Evolutionary conservation across 2,113 vertebrate genomes (phyloP).

Genomic region (Hippocampus abdominalis): DNA sequence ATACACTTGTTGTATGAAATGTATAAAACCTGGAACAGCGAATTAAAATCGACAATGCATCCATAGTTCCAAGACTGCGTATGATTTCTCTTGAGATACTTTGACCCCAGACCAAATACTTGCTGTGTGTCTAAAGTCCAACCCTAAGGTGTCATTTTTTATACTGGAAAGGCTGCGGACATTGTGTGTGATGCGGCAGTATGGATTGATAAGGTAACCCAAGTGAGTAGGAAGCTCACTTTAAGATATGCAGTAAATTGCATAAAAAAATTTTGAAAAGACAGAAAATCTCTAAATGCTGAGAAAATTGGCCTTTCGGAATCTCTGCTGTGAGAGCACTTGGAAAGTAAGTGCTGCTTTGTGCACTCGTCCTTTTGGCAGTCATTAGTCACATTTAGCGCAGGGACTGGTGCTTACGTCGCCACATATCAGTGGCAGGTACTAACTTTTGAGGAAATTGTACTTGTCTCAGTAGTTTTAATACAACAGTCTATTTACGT

Average conservation of each 20-base stretch:
- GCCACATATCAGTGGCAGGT: too few relatives aligned
- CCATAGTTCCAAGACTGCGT: not conserved
- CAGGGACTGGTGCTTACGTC: too few relatives aligned
- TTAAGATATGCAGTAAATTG: not conserved
- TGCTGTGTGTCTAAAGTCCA: not conserved
- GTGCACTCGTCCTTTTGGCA: not conserved
- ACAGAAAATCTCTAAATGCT: not conserved
- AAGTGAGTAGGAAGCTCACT: not conserved
- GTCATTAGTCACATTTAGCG: not conserved
- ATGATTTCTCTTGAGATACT: not conserved
- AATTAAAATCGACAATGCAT: not conserved
- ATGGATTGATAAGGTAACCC: not conserved
- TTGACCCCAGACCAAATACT: not conserved
- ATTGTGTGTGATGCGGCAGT: not conserved
- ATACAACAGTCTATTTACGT: too few relatives aligned
- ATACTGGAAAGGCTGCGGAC: not conserved
- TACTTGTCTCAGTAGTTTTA: too few relatives aligned
- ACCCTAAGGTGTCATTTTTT: not conserved
- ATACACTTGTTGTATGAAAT: not conserved
- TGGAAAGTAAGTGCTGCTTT: not conserved
- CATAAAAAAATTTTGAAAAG: not conserved
- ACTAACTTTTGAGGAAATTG: too few relatives aligned
- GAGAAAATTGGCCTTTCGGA: not conserved
- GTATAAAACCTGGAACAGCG: not conserved
- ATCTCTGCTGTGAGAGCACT: not conserved